Base-by-base conservation (phyloP, 2,797 vertebrate species). In the Oreonectes daqikongensis region DNA sequence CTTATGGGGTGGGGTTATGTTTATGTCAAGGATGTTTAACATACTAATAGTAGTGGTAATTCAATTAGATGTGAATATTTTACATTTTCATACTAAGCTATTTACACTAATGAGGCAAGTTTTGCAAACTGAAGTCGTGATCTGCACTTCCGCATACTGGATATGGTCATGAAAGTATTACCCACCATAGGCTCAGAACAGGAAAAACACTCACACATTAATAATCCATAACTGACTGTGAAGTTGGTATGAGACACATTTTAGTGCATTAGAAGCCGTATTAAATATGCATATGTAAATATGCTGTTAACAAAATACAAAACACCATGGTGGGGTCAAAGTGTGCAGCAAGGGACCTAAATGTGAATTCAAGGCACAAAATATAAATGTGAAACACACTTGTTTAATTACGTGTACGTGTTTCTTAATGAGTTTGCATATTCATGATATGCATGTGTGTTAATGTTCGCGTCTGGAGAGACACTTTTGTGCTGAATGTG, bases 371-470 rank as follows among this genome's bases (percentile, higher is more conserved):
- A n/a, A 60, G 30, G 59, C 30, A 35, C 18, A 11, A 18, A 32
- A 60, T 60, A 8, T 18, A 30, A 60, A 32, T 61, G 30, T 32
- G 35, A 61, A 9, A n/a, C n/a, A 30, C 59, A 53, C 28, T 38
- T 60, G 32, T 60, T 24, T 60, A 38, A 59, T 40, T 46, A 60
- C 67, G 48, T 67, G 15, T 44, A 11, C 30, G 26, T 68, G 38
- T 67, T 38, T 67, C 32, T 67, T 35, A 55, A 35, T 75, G 53
- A 59, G 72, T 28, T 26, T 74, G 26, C 20, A 48, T 72, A 26
- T 69, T 46, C 26, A 50, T 22, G 53, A 42, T 40, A 75, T 50
- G n/a, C 48, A 20, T 20, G 44, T 63, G 0, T 32, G 18, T 60
- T n/a, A 68, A 42, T 72, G 67, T 75, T 15, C 24, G 12, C 26